Evolutionary conservation across 2,113 vertebrate genomes (phyloP).

Genomic region (Coturnix japonica): DNA sequence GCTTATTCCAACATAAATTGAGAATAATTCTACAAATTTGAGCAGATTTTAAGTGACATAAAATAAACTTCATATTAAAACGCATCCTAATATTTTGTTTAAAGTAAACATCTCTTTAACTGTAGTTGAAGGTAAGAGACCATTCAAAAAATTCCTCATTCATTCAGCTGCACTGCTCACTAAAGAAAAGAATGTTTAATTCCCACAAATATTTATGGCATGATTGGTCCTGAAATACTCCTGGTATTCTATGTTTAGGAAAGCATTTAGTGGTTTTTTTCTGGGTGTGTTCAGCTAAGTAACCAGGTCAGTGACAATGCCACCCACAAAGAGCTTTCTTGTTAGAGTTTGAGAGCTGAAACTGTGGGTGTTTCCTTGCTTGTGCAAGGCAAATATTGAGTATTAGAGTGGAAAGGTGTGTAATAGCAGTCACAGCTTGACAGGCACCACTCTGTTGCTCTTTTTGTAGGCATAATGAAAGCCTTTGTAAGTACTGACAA

Average conservation of each 20-base stretch:
- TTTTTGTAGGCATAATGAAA: neutral
- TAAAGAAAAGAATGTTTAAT: neutral
- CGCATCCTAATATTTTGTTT: neutral
- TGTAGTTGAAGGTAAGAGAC: neutral
- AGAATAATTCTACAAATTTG: neutral
- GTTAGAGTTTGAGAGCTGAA: neutral
- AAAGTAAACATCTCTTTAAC: neutral
- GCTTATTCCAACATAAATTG: neutral
- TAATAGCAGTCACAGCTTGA: neutral
- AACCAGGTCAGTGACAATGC: neutral
- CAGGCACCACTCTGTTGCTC: neutral
- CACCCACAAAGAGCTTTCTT: neutral
- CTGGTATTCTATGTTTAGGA: conserved; percentile 7
- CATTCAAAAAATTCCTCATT: neutral
- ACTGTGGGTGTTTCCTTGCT: neutral
- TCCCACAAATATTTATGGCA: conserved; percentile 21
- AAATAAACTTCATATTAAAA: neutral
- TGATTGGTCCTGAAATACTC: neutral
- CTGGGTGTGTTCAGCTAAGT: accelerated
- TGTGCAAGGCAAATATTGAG: neutral
- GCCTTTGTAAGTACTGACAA: neutral
- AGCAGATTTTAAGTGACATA: neutral
- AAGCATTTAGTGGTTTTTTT: neutral
- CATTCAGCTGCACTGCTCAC: neutral
- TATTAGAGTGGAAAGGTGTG: neutral